phyloP scores from a whole-genome alignment of 2,797 vertebrate genomes.

The Danio aesculapii region DNA sequence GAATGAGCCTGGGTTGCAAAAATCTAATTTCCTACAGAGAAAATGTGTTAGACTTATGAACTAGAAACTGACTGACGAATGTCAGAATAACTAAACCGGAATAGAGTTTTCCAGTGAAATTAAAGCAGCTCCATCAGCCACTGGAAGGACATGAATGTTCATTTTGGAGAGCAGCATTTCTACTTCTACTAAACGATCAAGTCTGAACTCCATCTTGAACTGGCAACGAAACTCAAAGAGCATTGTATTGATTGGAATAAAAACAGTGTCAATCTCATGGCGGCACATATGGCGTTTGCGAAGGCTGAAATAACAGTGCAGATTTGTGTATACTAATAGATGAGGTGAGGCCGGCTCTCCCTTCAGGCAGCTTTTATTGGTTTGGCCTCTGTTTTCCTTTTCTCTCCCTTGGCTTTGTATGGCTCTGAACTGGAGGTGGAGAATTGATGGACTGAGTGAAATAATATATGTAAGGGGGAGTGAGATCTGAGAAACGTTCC shows the following conservation, averaged over 20 bases:
- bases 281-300: slow-evolving; percentile 33
- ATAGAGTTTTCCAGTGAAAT: neutral
- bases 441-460: slow-evolving; percentile 50
- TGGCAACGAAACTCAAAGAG: neutral
- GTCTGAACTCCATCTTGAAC: neutral
- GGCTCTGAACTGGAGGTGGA: slow-evolving; percentile 43
- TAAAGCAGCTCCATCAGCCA: neutral
- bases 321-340: slow-evolving; percentile 54
- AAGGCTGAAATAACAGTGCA: slow-evolving; percentile 48
- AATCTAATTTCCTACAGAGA: too few species aligned
- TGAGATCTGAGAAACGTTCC: slow-evolving; percentile 44
- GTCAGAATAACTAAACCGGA: too few species aligned
- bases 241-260: slow-evolving; percentile 16
- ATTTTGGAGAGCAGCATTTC: neutral
- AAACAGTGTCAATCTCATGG: slow-evolving; percentile 38
- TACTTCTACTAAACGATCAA: slow-evolving; percentile 1
- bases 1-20: too few species aligned
- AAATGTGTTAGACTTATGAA: too few species aligned
- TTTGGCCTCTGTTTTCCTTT: slow-evolving; percentile 51
- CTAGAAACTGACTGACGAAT: too few species aligned
- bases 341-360: slow-evolving; percentile 51
- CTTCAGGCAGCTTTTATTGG: slow-evolving; percentile 50
- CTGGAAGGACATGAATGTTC: neutral
- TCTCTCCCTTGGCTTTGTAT: slow-evolving; percentile 40
- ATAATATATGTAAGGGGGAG: slow-evolving; percentile 47